Conservation (phyloP, 1,140 invertebrate species). For the Euwallacea similis region DNA sequence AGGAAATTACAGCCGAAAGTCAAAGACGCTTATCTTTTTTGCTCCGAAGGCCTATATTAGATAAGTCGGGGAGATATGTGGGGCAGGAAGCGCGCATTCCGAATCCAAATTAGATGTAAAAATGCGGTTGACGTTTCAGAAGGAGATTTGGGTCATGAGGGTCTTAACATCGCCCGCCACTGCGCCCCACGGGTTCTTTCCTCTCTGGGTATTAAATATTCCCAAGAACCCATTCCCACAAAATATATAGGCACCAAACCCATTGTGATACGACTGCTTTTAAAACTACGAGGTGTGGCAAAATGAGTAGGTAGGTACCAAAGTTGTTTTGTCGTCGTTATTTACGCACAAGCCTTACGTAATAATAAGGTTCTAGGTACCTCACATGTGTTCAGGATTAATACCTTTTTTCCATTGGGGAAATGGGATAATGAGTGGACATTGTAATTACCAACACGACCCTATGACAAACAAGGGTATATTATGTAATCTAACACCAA, state of each 20-base stretch:
- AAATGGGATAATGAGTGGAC: too few relatives aligned
- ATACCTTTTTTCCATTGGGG: too few relatives aligned
- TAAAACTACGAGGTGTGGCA: slow-evolving; percentile 14
- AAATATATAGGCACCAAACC: slow-evolving; percentile 6
- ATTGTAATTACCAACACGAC: too few relatives aligned
- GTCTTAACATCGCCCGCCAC: too few relatives aligned
- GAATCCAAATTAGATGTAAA: slow-evolving; percentile 20
- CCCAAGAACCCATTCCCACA: not conserved
- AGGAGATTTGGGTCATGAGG: not conserved
- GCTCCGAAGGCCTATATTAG: slow-evolving; percentile 14
- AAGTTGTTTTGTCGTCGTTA: slow-evolving; percentile 10
- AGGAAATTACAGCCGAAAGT: slow-evolving; percentile 27
- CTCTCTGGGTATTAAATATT: too few relatives aligned
- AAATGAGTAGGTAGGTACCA: slow-evolving; percentile 19
- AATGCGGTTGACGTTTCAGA: not conserved
- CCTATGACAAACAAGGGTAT: too few relatives aligned
- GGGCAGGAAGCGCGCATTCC: slow-evolving; percentile 6
- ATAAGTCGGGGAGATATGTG: slow-evolving; percentile 25
- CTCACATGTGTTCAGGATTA: too few relatives aligned
- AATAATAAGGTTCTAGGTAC: too few relatives aligned
- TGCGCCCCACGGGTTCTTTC: too few relatives aligned
- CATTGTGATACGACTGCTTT: slow-evolving; percentile 9
- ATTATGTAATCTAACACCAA: not conserved
- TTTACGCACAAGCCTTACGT: not conserved
- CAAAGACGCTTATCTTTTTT: slow-evolving; percentile 18